These are phyloP conservation scores for Pachypsylla venusta DNA, from an alignment of 1,140 invertebrate species.

Conservation along the genomic window DNA sequence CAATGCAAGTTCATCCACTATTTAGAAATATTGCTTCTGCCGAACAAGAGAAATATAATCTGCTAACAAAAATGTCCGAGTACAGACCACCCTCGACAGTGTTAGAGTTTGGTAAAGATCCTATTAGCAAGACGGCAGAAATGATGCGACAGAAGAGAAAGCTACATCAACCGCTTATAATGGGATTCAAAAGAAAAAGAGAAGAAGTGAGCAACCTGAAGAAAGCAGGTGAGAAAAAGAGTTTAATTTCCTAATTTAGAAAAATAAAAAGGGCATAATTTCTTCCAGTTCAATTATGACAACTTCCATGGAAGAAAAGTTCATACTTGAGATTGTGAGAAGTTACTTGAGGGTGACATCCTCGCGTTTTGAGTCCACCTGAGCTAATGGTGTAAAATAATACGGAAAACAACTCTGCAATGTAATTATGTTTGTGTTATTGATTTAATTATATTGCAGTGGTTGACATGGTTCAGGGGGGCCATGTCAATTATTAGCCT, in stretches of 20 bases:
- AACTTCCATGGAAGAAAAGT: constrained; percentile 31
- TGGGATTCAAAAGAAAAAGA: constrained; percentile 11
- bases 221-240: constrained; percentile 75
- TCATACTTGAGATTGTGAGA: no score
- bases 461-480: no score
- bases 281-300: constrained; percentile 38
- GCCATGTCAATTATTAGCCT: no score
- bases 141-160: not conserved
- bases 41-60: not conserved
- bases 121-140: not conserved
- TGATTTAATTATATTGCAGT: no score
- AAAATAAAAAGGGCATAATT: constrained; percentile 50
- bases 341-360: no score
- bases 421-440: no score
- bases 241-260: constrained; percentile 56
- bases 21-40: constrained; percentile 27
- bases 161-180: not conserved
- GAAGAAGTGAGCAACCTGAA: constrained; percentile 34
- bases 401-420: no score
- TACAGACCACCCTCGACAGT: not conserved
- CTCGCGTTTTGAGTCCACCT: no score
- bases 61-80: not conserved
- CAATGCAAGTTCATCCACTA: constrained; percentile 40
- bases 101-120: not conserved
- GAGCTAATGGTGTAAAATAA: no score